A percentile compares a stretch with the other conserved stretches of the same genome.
Evolutionary conservation across 2,113 vertebrate genomes (phyloP).

Genomic region (Barnardius zonarius): DNA sequence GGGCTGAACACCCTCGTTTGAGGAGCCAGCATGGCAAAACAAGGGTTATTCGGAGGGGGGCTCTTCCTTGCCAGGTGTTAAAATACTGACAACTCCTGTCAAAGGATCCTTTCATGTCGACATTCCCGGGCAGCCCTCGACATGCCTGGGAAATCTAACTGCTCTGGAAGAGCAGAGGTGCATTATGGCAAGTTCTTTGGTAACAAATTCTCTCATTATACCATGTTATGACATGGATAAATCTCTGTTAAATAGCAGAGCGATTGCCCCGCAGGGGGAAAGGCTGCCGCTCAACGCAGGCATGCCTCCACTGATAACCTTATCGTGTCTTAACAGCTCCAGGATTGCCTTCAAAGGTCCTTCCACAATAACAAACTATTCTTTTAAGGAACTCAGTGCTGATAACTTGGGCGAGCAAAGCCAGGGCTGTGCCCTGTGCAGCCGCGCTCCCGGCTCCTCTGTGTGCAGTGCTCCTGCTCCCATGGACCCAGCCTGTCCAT

Average conservation of each 20-base stretch:
- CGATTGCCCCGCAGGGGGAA: slow-evolving; percentile 52
- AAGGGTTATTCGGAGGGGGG: slow-evolving; percentile 45
- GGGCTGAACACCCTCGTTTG: not conserved
- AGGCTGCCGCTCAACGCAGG: slow-evolving; percentile 17
- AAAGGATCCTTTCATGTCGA: slow-evolving; percentile 70
- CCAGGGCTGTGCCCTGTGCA: not conserved
- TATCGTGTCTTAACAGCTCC: slow-evolving; percentile 67
- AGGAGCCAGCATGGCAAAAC: not conserved
- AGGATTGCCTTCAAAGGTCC: slow-evolving; percentile 51
- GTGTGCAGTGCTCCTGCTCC: rapidly evolving
- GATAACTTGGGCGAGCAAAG: not conserved
- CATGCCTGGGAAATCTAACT: slow-evolving; percentile 68
- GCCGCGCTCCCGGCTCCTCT: rapidly evolving
- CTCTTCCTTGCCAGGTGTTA: slow-evolving; percentile 68
- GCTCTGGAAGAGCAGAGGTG: slow-evolving; percentile 60
- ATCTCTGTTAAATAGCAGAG: slow-evolving; percentile 63
- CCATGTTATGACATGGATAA: slow-evolving; percentile 78
- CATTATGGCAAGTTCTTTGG: slow-evolving; percentile 60
- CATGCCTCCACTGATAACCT: slow-evolving; percentile 66
- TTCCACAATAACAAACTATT: slow-evolving; percentile 37
- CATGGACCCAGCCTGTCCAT: rapidly evolving
- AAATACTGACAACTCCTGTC: slow-evolving; percentile 62
- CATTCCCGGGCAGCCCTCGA: slow-evolving; percentile 73
- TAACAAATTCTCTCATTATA: slow-evolving; percentile 67
- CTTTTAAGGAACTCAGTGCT: not conserved